Evolutionary conservation across 2,113 vertebrate genomes (phyloP).

Genomic region (Axis porcinus): DNA sequence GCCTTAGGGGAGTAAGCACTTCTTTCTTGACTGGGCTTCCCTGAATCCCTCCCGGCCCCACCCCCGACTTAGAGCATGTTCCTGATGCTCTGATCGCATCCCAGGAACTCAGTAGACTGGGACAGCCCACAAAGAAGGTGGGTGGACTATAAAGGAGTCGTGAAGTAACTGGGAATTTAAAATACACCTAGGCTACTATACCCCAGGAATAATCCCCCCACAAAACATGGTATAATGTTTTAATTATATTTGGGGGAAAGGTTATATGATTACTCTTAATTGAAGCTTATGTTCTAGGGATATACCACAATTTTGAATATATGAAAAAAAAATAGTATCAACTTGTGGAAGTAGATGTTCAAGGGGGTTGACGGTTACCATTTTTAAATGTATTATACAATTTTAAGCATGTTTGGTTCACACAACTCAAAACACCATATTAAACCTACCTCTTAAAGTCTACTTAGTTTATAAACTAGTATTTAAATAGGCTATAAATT

Average conservation of each 20-base stretch:
- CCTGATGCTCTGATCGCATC: not conserved
- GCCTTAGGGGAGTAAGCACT: not conserved
- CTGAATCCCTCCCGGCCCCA: not conserved
- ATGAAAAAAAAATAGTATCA: not conserved
- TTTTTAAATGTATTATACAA: not conserved
- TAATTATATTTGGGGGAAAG: not conserved
- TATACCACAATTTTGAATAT: not conserved
- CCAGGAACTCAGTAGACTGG: conserved; percentile 4
- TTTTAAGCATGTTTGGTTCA: not conserved
- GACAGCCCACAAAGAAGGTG: not conserved
- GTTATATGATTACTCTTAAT: not conserved
- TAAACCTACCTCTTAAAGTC: not conserved
- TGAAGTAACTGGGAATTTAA: not conserved
- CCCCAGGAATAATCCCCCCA: not conserved
- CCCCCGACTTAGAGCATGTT: not conserved
- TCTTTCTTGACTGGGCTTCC: not conserved
- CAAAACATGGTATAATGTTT: not conserved
- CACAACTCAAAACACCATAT: not conserved
- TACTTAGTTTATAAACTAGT: not conserved
- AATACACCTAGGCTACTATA: not conserved
- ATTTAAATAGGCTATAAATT: not conserved
- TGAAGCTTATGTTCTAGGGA: not conserved
- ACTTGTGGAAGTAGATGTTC: not conserved
- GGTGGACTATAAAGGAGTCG: not conserved
- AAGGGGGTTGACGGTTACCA: not conserved